Evolutionary conservation across 2,888 invertebrate species (phyloP).

Genomic region (Epirrita christyi): DNA sequence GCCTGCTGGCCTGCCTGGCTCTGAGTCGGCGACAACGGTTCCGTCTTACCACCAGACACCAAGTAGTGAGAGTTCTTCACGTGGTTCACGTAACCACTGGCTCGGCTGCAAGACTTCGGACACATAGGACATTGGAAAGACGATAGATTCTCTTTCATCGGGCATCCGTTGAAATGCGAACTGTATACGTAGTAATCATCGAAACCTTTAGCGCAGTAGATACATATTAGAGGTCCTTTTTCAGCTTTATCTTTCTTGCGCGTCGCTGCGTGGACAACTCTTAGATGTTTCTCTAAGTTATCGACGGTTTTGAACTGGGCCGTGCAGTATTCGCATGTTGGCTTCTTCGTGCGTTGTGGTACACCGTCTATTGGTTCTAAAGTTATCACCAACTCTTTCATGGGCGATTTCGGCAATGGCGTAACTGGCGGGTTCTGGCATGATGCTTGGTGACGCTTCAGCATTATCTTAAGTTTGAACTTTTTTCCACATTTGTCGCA

Average conservation of each 20-base stretch:
- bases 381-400: conserved; percentile 67
- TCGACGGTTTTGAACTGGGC: conserved; percentile 68
- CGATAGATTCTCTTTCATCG: conserved; percentile 49
- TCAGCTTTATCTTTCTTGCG: conserved; percentile 48
- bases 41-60: conserved; percentile 6
- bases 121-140: conserved; percentile 66
- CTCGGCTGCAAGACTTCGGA: conserved; percentile 53
- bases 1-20: conserved; percentile 32
- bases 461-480: conserved; percentile 79
- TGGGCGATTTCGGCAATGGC: conserved; percentile 45
- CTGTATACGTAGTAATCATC: conserved; percentile 64
- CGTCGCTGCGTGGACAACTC: conserved; percentile 68
- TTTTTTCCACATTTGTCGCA: conserved; percentile 72
- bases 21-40: background rate
- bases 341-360: conserved; percentile 26
- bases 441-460: conserved; percentile 68
- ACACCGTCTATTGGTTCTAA: conserved; percentile 67
- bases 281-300: conserved; percentile 71
- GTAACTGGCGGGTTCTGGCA: conserved; percentile 53
- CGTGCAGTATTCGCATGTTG: conserved; percentile 66
- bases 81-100: conserved; percentile 60
- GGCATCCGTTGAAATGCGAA: conserved; percentile 62
- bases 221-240: conserved; percentile 60
- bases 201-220: conserved; percentile 62
- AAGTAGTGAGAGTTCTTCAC: conserved; percentile 65